Conservation (phyloP, 35 echinoderm and acorn worm species). For the Heliocidaris tuberculata region DNA sequence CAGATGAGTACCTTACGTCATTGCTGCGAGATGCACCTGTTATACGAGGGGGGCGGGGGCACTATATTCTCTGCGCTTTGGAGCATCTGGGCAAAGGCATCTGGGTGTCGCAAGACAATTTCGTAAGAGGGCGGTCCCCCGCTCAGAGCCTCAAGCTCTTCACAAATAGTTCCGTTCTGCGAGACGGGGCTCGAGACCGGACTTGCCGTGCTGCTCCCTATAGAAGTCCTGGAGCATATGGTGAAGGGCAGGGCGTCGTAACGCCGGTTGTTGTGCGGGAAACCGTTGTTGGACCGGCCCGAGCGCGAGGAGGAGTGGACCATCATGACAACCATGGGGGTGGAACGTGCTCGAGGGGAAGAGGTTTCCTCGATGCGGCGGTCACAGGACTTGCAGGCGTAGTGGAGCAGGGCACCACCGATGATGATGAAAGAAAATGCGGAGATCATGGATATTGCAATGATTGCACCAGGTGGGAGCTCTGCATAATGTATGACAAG, state of each 20-base stretch:
- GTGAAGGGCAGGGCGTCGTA: conserved; percentile 43
- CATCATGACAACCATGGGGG: conserved; percentile 47
- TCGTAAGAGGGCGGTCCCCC: conserved; percentile 45
- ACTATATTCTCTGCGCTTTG: conserved; percentile 18
- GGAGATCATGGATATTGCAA: conserved; percentile 40
- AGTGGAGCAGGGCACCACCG: conserved; percentile 42
- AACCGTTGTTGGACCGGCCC: background rate
- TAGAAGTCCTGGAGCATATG: conserved; percentile 46
- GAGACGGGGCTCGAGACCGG: conserved; percentile 41
- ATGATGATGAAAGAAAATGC: conserved; percentile 44
- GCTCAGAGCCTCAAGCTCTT: conserved; percentile 46
- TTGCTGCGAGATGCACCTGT: conserved; percentile 42
- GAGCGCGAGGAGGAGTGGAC: conserved; percentile 21
- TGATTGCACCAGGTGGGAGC: conserved; percentile 43
- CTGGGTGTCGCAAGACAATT: conserved; percentile 49
- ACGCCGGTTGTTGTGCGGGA: conserved; percentile 14
- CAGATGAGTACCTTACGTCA: conserved; percentile 49
- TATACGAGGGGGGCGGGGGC: conserved; percentile 31
- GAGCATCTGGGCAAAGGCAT: conserved; percentile 50
- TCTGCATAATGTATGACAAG: background rate
- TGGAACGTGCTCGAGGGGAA: background rate
- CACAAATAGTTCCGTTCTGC: conserved; percentile 35
- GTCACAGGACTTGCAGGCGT: conserved; percentile 42
- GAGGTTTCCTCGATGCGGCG: conserved; percentile 36
- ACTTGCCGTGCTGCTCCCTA: conserved; percentile 36